Evolutionary conservation across 2,888 invertebrate genomes (phyloP), one percentile per base, ranked within the genome.

Genomic region (Nomada fucata): DNA sequence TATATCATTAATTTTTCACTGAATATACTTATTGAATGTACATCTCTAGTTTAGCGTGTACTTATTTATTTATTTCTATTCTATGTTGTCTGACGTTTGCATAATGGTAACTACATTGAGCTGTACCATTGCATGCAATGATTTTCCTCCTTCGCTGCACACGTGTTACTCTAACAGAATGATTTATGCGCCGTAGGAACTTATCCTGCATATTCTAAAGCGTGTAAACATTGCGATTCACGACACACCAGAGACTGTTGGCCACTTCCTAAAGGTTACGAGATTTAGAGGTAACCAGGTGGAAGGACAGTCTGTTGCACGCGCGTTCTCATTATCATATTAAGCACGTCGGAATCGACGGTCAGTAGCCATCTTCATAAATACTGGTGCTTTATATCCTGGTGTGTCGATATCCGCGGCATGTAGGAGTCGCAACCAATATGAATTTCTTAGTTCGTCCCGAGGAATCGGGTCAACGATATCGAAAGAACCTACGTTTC

Each of bases 261-360:
- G 29, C 47, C 13, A 63, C 15, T 76, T 63, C 1, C 13, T 13
- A 29, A 67, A 74, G 67, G 36, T 36, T 63, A 3, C 23, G 11
- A 23, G 47, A 50, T 63, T 73, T 36, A n/a, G 36, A 57, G 23
- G n/a, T 7, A 47, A 57, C 36, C 57, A 13, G 20, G 44, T 23
- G 47, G 74, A 76, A 76, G 74, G 76, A 61, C 65, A 36, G 55
- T 7, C 7, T 59, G 72, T 57, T 53, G 7, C 44, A 61, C 23
- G 71, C 29, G 50, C 50, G 15, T 4, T 74, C 57, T 67, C 26
- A 61, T 78, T 78, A 74, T 77, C 77, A 67, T 75, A 61, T 77
- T 61, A 29, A 67, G 36, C 65, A 65, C 65, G 65, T 74, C 42
- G 65, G 42, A 59, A 60, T 2, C 57, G 47, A 47, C 15, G 15